Percentiles rank a stretch among this genome's conserved stretches.
phyloP scores from a whole-genome alignment of 2,113 vertebrate species.

The Mormoops blainvillei region DNA sequence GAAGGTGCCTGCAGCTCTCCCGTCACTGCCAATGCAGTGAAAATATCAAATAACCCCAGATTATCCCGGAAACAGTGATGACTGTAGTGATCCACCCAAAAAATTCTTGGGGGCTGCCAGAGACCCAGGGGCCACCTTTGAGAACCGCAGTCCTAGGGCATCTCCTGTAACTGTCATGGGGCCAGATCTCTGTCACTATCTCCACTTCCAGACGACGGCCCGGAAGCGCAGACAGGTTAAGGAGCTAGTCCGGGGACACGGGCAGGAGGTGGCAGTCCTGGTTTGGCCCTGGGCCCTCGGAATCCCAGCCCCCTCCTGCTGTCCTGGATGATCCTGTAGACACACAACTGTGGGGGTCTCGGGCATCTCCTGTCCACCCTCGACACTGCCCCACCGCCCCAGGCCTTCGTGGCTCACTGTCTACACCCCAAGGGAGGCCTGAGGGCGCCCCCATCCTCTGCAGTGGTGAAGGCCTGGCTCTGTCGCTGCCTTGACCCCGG shows the following conservation, averaged over 20 bases:
- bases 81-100: background rate
- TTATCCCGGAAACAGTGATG: background rate
- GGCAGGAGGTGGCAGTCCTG: background rate
- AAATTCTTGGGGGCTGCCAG: background rate
- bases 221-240: background rate
- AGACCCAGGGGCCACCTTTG: rapidly evolving
- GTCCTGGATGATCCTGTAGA: background rate
- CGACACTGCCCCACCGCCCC: too few relatives aligned
- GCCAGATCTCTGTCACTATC: rapidly evolving
- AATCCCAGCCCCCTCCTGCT: background rate
- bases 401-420: background rate
- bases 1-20: background rate
- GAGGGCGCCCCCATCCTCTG: background rate
- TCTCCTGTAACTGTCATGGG: background rate
- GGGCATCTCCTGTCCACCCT: background rate
- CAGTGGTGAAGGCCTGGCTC: background rate
- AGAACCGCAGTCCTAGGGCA: background rate
- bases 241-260: background rate
- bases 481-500: background rate
- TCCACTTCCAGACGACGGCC: background rate
- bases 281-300: background rate
- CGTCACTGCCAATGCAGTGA: background rate
- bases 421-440: background rate
- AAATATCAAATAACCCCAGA: background rate
- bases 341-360: background rate